phyloP scores from a whole-genome alignment of 2,113 vertebrate genomes.

The Pseudorhombus dupliciocellatus region DNA sequence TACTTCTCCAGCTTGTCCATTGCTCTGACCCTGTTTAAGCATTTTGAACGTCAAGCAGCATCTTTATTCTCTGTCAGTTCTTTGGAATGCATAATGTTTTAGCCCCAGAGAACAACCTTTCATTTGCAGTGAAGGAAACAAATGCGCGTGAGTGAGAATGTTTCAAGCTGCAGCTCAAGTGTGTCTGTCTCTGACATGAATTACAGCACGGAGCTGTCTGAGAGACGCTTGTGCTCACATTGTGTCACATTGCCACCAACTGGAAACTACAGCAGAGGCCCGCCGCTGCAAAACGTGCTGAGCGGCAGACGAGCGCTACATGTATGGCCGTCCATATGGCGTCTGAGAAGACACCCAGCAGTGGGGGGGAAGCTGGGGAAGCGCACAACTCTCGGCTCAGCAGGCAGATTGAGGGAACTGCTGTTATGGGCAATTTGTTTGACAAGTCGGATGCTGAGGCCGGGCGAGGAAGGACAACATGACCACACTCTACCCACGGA shows the following conservation, averaged over 20 bases:
- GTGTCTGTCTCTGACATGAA: constrained; percentile 34
- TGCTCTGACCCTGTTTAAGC: constrained; percentile 1
- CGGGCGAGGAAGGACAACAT: constrained; percentile 38
- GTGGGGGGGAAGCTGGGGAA: constrained; percentile 24
- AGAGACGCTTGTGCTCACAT: neutral
- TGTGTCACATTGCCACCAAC: neutral
- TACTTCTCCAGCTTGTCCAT: neutral
- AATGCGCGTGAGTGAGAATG: constrained; percentile 8
- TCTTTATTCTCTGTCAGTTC: neutral
- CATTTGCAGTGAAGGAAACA: constrained; percentile 39
- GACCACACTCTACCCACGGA: constrained; percentile 26
- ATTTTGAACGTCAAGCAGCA: neutral
- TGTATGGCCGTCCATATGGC: constrained; percentile 61
- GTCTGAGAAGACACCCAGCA: constrained; percentile 58
- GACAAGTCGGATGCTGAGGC: constrained; percentile 61
- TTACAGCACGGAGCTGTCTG: constrained; percentile 13
- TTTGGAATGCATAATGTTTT: constrained; percentile 15
- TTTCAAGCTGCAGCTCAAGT: constrained; percentile 33
- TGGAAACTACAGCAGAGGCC: constrained; percentile 14
- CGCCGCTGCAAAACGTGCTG: constrained; percentile 1
- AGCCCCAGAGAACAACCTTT: neutral
- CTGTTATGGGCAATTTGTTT: constrained; percentile 74
- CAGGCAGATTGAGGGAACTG: constrained; percentile 71
- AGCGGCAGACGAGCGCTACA: constrained; percentile 30
- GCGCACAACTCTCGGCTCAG: constrained; percentile 51